A percentile compares a stretch with the other conserved stretches of the same genome.
phyloP scores from a whole-genome alignment of 2,797 vertebrate species.

The Tokudaia tokunoshimensis region DNA sequence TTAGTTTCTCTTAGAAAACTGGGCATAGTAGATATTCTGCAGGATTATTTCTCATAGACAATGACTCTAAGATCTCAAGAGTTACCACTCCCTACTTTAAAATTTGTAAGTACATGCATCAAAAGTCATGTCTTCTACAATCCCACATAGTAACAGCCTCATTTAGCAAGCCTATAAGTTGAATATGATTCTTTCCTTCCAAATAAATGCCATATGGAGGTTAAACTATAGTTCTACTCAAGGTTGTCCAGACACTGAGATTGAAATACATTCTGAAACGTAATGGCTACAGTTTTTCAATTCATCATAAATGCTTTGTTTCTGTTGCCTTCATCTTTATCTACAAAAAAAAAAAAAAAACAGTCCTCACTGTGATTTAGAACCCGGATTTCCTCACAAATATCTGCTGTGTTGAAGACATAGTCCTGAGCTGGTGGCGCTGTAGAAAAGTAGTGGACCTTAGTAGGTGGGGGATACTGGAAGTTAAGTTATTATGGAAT shows the following conservation, averaged over 20 bases:
- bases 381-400: neutral
- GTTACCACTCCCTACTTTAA: neutral
- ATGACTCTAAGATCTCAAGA: conserved; percentile 36
- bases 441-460: neutral
- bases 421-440: neutral
- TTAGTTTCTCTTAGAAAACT: conserved; percentile 24
- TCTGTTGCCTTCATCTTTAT: neutral
- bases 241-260: conserved; percentile 19
- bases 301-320: neutral
- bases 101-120: neutral
- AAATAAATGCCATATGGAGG: neutral
- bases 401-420: neutral
- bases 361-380: neutral
- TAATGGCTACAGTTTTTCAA: neutral
- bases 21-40: neutral
- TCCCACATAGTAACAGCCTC: neutral
- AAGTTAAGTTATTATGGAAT: neutral
- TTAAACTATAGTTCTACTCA: neutral
- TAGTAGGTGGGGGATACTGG: neutral
- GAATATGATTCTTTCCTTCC: neutral
- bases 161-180: neutral
- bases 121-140: neutral
- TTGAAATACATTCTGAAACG: conserved; percentile 42
- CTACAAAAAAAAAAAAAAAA: neutral
- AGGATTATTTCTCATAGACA: neutral